Conservation (phyloP, 2,888 invertebrate genomes). For the Drosophila quinaria region DNA sequence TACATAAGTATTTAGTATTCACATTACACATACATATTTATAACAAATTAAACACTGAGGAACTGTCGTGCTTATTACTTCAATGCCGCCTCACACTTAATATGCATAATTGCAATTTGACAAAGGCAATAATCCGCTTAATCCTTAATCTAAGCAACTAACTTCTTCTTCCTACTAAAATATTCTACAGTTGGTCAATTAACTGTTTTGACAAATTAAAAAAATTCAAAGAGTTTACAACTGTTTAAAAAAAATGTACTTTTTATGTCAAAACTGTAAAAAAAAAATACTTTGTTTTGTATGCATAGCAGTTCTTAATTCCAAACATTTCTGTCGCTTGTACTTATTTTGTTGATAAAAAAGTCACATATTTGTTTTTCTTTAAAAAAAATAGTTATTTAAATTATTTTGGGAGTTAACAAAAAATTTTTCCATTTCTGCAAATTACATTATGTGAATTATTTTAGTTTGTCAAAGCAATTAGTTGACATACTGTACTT, state of each 20-base stretch:
- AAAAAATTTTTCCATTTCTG: not conserved
- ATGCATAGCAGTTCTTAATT: conserved; percentile 16
- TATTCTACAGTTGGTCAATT: conserved; percentile 17
- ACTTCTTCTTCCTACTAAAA: conserved; percentile 12
- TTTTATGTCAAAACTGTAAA: no score
- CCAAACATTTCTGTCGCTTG: conserved; percentile 53
- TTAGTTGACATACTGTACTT: not conserved
- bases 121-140: conserved; percentile 63
- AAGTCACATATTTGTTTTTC: not conserved
- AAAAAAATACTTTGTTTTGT: conserved; percentile 21
- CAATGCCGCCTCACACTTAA: conserved; percentile 60
- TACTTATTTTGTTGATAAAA: conserved; percentile 49
- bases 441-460: not conserved
- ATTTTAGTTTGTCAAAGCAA: not conserved
- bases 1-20: conserved; percentile 48
- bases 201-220: not conserved
- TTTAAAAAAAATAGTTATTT: not conserved
- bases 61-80: conserved; percentile 82
- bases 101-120: conserved; percentile 44
- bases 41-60: conserved; percentile 74
- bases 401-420: not conserved
- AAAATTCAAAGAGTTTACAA: no score
- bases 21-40: conserved; percentile 57
- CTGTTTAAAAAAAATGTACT: no score
- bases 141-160: conserved; percentile 57